Evolutionary conservation across 2,888 invertebrate species (phyloP).

Genomic region (Cordilura impudica): DNA sequence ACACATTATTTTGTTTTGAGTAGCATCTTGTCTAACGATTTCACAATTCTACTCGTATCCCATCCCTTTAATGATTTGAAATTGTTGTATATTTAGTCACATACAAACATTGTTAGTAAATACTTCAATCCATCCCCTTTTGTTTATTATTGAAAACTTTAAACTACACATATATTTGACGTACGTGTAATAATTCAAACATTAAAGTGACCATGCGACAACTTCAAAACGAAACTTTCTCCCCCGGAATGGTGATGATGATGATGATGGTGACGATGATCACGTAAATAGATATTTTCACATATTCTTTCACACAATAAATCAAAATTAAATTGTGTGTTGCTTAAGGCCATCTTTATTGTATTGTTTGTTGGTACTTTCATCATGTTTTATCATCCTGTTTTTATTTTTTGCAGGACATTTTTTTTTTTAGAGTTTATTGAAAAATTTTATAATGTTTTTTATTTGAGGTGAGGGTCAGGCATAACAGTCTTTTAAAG

Average conservation of each 20-base stretch:
- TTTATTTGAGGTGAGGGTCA: conserved; percentile 36
- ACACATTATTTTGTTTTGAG: conserved; percentile 44
- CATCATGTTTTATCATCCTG: conserved; percentile 25
- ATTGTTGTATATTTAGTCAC: background rate
- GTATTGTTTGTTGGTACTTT: conserved; percentile 31
- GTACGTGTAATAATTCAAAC: conserved; percentile 73
- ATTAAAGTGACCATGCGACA: conserved; percentile 76
- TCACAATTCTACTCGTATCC: background rate
- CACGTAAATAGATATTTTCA: conserved; percentile 38
- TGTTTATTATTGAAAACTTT: conserved; percentile 47
- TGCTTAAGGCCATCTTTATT: conserved; percentile 49
- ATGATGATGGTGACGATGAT: background rate
- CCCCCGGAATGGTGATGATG: conserved; percentile 11
- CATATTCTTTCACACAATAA: conserved; percentile 61
- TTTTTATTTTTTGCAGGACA: conserved; percentile 8
- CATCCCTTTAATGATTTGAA: conserved; percentile 48
- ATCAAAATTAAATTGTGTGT: conserved; percentile 63
- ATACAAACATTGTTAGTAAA: too few species aligned
- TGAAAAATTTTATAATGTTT: conserved; percentile 52
- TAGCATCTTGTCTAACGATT: conserved; percentile 45
- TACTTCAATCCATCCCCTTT: conserved; percentile 1
- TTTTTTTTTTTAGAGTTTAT: conserved; percentile 40
- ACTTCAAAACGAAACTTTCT: conserved; percentile 68
- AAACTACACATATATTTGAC: conserved; percentile 33
- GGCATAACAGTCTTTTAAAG: background rate